phyloP scores from a whole-genome alignment of 2,888 invertebrate species.

The Drosophila cognata region DNA sequence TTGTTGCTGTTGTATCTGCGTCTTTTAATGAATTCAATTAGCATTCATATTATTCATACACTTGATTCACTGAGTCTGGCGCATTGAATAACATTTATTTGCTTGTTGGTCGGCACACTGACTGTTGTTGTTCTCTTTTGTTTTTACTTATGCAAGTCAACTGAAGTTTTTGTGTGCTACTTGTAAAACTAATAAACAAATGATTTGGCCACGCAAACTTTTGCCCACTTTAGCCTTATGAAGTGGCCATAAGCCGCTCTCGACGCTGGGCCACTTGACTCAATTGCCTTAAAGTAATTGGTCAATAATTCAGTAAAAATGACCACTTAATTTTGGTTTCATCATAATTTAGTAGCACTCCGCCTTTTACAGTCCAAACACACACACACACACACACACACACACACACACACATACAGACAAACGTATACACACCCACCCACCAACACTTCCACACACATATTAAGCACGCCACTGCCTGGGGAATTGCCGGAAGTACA shows the following conservation, averaged over 20 bases:
- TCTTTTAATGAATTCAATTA: slow-evolving; percentile 74
- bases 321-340: slow-evolving; percentile 72
- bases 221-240: slow-evolving; percentile 12
- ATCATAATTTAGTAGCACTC: slow-evolving; percentile 61
- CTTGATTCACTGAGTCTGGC: slow-evolving; percentile 62
- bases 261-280: slow-evolving; percentile 61
- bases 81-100: slow-evolving; percentile 74
- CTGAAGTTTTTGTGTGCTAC: slow-evolving; percentile 48
- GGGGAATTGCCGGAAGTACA: slow-evolving; percentile 69
- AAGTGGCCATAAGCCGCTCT: slow-evolving; percentile 26
- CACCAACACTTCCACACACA: not conserved
- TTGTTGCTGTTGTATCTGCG: slow-evolving; percentile 34
- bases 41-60: slow-evolving; percentile 80
- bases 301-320: slow-evolving; percentile 78
- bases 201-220: slow-evolving; percentile 71
- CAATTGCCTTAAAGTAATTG: slow-evolving; percentile 80
- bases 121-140: slow-evolving; percentile 31
- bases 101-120: slow-evolving; percentile 39
- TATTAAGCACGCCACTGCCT: slow-evolving; percentile 59
- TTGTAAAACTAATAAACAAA: slow-evolving; percentile 73
- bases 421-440: not conserved
- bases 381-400: slow-evolving; percentile 8
- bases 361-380: slow-evolving; percentile 8
- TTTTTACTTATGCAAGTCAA: slow-evolving; percentile 40
- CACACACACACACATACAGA: slow-evolving; percentile 6